These are phyloP conservation scores for Agapornis roseicollis DNA, from an alignment of 2,113 vertebrate genomes.

Conservation along the genomic window DNA sequence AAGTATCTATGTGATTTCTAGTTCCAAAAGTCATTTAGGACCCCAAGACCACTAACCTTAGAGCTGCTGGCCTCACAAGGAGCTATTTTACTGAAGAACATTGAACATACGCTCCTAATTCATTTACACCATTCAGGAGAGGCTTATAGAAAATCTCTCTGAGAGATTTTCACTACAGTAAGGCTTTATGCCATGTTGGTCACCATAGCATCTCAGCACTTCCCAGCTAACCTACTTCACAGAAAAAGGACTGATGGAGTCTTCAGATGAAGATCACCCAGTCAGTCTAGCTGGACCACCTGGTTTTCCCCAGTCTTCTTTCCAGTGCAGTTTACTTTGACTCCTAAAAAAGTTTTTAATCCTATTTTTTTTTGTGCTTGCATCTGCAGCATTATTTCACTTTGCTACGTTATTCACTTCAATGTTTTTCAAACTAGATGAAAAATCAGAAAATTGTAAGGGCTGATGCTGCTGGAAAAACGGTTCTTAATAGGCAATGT, in stretches of 20 bases:
- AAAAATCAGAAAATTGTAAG: not conserved
- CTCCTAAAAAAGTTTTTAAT: not conserved
- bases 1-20: not conserved
- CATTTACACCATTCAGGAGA: not conserved
- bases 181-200: not conserved
- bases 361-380: not conserved
- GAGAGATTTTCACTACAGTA: not conserved
- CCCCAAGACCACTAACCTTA: not conserved
- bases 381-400: not conserved
- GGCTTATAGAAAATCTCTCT: not conserved
- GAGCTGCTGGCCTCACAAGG: not conserved
- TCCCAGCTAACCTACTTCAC: not conserved
- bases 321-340: not conserved
- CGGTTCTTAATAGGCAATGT: not conserved
- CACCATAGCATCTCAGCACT: not conserved
- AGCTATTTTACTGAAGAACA: not conserved
- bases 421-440: not conserved
- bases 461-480: not conserved
- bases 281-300: not conserved
- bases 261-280: not conserved
- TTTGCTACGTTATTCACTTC: not conserved
- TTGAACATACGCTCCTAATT: constrained; percentile 5
- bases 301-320: not conserved
- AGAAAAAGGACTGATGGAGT: not conserved
- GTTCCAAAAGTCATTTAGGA: not conserved